Conservation (phyloP, 2,797 vertebrate genomes). For the Anolis apletophallus region DNA sequence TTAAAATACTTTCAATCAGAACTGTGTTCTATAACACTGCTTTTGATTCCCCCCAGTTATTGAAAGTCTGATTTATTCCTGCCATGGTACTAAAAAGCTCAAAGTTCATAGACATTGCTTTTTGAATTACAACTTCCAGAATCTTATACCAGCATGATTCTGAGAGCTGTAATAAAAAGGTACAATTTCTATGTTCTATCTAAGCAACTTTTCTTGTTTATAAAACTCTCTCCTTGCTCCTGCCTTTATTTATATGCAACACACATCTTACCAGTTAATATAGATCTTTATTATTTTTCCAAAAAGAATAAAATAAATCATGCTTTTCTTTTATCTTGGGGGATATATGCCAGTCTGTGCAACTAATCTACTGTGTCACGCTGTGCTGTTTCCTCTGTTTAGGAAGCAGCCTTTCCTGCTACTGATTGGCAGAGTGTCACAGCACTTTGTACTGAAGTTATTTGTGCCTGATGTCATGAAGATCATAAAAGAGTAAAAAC, state of each 20-base stretch:
- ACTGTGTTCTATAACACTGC: neutral
- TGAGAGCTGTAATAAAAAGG: too few relatives aligned
- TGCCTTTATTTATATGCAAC: neutral
- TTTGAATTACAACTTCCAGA: too few relatives aligned
- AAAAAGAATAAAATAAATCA: neutral
- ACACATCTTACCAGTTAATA: neutral
- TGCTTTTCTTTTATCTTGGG: constrained; percentile 2
- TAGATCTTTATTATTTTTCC: neutral
- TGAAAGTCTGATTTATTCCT: neutral
- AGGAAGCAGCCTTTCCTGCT: constrained; percentile 14
- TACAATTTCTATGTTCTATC: too few relatives aligned
- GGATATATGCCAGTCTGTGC: constrained; percentile 9
- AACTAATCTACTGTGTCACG: constrained; percentile 1
- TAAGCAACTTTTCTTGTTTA: neutral
- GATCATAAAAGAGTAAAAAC: neutral
- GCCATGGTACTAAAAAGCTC: neutral
- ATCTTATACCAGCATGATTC: too few relatives aligned
- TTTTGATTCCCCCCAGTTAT: neutral
- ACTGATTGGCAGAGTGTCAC: neutral
- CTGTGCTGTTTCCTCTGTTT: neutral
- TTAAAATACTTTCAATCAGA: neutral
- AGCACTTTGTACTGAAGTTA: neutral
- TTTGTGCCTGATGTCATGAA: neutral
- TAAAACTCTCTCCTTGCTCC: neutral
- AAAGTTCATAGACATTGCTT: too few relatives aligned